Evolutionary conservation across 2,888 invertebrate species (phyloP).

Genomic region (Didymodactylos carnosus): DNA sequence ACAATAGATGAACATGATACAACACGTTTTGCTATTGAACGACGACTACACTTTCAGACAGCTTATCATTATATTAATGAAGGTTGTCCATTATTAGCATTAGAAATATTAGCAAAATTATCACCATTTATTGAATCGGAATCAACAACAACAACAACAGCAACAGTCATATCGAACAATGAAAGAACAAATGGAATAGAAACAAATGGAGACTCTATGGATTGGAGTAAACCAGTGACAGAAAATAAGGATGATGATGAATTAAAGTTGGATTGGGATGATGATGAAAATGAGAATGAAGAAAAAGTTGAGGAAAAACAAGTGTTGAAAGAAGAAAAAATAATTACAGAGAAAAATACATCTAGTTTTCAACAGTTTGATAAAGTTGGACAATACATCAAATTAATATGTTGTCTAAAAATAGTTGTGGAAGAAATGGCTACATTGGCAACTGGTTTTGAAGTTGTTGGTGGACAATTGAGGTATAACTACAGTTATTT

Average conservation of each 20-base stretch:
- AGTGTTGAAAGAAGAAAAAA: neutral
- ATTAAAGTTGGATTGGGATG: conserved; percentile 8
- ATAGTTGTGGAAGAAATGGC: conserved; percentile 74
- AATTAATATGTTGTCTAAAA: conserved; percentile 79
- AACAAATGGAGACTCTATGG: neutral
- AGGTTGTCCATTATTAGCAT: conserved; percentile 14
- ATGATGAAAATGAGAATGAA: neutral
- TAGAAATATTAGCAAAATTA: conserved; percentile 15
- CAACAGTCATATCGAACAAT: too few relatives aligned
- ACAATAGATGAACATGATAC: conserved; percentile 22
- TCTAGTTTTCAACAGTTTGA: conserved; percentile 42
- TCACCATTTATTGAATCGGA: too few relatives aligned
- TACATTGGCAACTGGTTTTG: conserved; percentile 67
- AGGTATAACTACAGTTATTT: too few relatives aligned
- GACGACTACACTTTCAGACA: conserved; percentile 15
- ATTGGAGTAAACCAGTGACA: neutral
- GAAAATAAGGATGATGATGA: neutral
- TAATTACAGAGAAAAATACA: neutral
- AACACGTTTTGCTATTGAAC: conserved; percentile 18
- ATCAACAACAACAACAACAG: too few relatives aligned
- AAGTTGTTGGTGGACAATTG: conserved; percentile 88
- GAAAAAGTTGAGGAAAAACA: neutral
- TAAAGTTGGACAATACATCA: conserved; percentile 94
- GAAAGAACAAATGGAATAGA: neutral
- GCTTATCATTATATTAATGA: conserved; percentile 13